phyloP scores from a whole-genome alignment of 2,888 invertebrate species.

The Cybosia mesomella region DNA sequence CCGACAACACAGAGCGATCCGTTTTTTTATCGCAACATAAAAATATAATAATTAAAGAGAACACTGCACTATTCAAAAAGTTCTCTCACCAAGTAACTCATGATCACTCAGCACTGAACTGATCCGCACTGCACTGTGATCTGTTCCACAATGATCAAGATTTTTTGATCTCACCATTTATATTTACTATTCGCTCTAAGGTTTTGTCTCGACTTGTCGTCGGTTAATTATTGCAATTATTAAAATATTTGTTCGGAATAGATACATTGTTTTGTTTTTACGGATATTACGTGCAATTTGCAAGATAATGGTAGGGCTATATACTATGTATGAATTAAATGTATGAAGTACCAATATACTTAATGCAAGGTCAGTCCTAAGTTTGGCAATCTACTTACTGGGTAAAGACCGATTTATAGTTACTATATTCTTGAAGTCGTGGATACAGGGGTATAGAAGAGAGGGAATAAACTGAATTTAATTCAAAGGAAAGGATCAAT shows the following conservation, averaged over 20 bases:
- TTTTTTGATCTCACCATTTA: conserved; percentile 60
- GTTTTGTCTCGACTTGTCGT: conserved; percentile 38
- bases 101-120: conserved; percentile 44
- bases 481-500: background rate
- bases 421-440: background rate
- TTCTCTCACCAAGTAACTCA: conserved; percentile 64
- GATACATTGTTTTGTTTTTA: conserved; percentile 31
- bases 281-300: conserved; percentile 7
- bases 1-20: background rate
- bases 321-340: background rate
- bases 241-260: conserved; percentile 22
- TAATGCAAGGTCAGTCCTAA: background rate
- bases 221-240: conserved; percentile 47
- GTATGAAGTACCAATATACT: background rate
- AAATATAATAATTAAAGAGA: background rate
- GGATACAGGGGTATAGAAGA: background rate
- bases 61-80: conserved; percentile 19
- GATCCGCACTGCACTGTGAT: conserved; percentile 51
- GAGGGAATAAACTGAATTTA: background rate
- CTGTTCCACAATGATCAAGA: conserved; percentile 55
- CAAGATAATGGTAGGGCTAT: background rate
- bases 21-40: background rate
- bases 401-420: background rate
- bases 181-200: conserved; percentile 46
- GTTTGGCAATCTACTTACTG: background rate